A percentile compares a stretch with the other conserved stretches of the same genome.
Evolutionary conservation across 2,113 vertebrate genomes (phyloP).

Genomic region (Labrus mixtus): DNA sequence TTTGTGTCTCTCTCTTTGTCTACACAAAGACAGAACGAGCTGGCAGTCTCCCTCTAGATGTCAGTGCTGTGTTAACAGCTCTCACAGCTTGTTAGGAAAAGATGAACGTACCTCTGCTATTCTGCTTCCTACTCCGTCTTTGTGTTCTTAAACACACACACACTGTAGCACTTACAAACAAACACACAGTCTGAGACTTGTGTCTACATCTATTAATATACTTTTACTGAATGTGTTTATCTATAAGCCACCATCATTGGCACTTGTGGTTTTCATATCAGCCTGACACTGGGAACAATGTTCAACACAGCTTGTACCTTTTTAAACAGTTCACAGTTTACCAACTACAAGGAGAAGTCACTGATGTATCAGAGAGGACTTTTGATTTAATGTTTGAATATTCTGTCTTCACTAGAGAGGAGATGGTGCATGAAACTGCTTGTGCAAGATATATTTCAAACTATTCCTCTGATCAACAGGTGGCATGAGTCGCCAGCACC

Average conservation of each 20-base stretch:
- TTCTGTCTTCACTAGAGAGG: too few species aligned
- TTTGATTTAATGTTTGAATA: too few species aligned
- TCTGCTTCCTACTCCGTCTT: constrained; percentile 18
- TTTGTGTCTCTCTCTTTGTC: constrained; percentile 11
- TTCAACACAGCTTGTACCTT: too few species aligned
- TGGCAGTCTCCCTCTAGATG: constrained; percentile 74
- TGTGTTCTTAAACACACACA: constrained; percentile 19
- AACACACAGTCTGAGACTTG: background rate
- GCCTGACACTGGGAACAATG: too few species aligned
- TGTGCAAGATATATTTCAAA: too few species aligned
- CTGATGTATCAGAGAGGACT: too few species aligned
- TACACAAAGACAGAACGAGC: constrained; percentile 20
- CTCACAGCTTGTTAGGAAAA: constrained; percentile 46
- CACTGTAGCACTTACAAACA: constrained; percentile 12
- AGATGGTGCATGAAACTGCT: too few species aligned
- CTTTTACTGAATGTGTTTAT: background rate
- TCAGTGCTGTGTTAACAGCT: constrained; percentile 72
- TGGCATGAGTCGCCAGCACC: too few species aligned
- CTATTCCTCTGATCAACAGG: too few species aligned
- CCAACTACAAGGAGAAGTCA: too few species aligned
- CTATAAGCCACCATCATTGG: background rate
- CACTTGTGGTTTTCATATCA: too few species aligned
- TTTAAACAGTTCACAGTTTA: too few species aligned
- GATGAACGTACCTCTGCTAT: constrained; percentile 34
- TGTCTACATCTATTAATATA: background rate